Conservation (phyloP, 1,140 invertebrate species). For the Macrosteles quadrilineatus region DNA sequence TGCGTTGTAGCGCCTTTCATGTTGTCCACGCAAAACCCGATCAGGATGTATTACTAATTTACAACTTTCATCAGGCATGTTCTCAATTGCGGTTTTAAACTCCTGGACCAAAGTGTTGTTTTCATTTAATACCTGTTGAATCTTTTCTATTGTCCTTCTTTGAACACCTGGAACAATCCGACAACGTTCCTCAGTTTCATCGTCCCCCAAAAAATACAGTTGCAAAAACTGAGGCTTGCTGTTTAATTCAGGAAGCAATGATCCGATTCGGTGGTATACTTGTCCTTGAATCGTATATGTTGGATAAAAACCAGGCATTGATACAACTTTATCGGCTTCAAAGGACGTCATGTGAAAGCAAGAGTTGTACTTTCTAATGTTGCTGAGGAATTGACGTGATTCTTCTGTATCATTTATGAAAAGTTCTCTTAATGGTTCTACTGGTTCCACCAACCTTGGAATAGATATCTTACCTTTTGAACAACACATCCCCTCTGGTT, state of each 20-base stretch:
- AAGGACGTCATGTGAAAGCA: conserved; percentile 43
- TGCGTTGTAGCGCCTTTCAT: conserved; percentile 50
- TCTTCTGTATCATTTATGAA: conserved; percentile 46
- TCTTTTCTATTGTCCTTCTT: conserved; percentile 44
- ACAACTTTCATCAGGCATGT: conserved; percentile 48
- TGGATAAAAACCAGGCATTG: conserved; percentile 34
- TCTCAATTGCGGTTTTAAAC: conserved; percentile 49
- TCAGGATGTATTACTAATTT: conserved; percentile 49
- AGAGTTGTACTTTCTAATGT: conserved; percentile 40
- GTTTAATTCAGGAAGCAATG: conserved; percentile 41
- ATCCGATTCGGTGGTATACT: conserved; percentile 46
- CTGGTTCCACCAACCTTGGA: conserved; percentile 33
- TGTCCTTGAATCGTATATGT: conserved; percentile 41
- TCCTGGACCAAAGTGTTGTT: conserved; percentile 48
- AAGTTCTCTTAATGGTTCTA: conserved; percentile 44
- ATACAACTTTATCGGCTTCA: conserved; percentile 43
- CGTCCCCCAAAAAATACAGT: conserved; percentile 51
- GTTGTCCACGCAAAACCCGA: conserved; percentile 48
- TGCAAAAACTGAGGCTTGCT: conserved; percentile 44
- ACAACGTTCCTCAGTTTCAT: conserved; percentile 49
- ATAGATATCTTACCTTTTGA: conserved; percentile 40
- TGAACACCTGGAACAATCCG: conserved; percentile 43
- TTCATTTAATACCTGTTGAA: conserved; percentile 48
- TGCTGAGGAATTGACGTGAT: conserved; percentile 34
- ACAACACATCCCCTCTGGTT: conserved; percentile 37